Base-by-base conservation (phyloP, 2,113 vertebrate species). In the Galemys pyrenaicus region DNA sequence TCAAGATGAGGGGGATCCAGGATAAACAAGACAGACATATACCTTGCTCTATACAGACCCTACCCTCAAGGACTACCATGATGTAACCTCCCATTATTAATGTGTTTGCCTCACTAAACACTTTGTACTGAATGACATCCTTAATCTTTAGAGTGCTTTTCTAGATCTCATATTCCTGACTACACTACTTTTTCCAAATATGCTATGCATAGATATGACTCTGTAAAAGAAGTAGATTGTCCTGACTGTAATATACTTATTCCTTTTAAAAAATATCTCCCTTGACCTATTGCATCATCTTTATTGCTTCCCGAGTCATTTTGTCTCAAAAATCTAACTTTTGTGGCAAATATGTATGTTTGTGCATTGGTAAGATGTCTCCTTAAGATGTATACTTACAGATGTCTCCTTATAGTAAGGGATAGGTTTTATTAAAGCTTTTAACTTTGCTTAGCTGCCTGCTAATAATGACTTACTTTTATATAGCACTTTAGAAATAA, bases 231-330 rank as follows among this genome's bases (percentile, higher is more conserved):
- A 91, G 83, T 85, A 95, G 89, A 95, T 94, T 73, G 41, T 96
- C 94, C 70, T 94, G 82, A 70, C 74, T 93, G 54, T 91, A 95
- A 95, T 91, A 96, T 64, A 92, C 79, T 87, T 97, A 91, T 80
- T 94, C 62, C 75, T 64, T 95, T 95, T 82, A 37, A 0, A n/a
- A 92, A 96, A 95, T 95, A 83, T 89, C 87, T 96, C 81, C 80
- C 93, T 95, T 95, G 96, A 96, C 86, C 93, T 79, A 95, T 90
- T 95, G 92, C 83, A 96, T 96, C 93, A 97, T 96, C 89, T 96
- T 95, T 96, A 93, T 96, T 93, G 87, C 92, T 90, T 97, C 89
- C 78, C 90, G 88, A 92, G 92, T 68, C 95, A 94, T 94, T 96
- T 96, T 74, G 67, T 93, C 92, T 89, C 93, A 95, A 95, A 96